A percentile compares a stretch with the other conserved stretches of the same genome.
These are phyloP conservation scores for Sphenopsis melanotis DNA, from an alignment of 2,797 vertebrate genomes.

Conservation along the genomic window DNA sequence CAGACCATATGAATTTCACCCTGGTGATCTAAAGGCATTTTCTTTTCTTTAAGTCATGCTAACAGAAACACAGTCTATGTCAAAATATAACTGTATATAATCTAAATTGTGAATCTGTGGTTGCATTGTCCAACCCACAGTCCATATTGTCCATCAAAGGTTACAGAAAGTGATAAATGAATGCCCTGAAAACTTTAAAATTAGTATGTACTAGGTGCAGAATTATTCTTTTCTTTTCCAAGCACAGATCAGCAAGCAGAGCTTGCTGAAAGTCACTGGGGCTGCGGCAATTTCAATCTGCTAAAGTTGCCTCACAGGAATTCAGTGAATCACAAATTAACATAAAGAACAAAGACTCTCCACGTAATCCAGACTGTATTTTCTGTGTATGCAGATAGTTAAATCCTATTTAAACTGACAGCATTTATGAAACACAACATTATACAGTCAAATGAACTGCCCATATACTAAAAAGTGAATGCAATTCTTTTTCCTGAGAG, in stretches of 20 bases:
- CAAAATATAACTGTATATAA: neutral
- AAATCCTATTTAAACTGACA: neutral
- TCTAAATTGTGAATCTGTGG: neutral
- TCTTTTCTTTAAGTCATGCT: neutral
- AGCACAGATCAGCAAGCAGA: neutral
- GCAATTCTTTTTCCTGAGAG: conserved; percentile 16
- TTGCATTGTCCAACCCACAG: neutral
- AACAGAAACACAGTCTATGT: neutral
- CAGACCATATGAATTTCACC: neutral
- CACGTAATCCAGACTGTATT: neutral
- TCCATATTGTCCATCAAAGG: neutral
- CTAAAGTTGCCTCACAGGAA: neutral
- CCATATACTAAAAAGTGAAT: conserved; percentile 13
- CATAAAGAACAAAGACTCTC: neutral
- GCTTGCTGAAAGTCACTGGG: neutral
- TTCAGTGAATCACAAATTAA: neutral
- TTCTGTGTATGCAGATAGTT: neutral
- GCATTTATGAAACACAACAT: neutral
- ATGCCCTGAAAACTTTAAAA: neutral
- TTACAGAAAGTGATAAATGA: neutral
- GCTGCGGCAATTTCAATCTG: neutral
- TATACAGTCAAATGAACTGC: conserved; percentile 30
- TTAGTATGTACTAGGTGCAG: neutral
- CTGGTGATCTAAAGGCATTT: neutral
- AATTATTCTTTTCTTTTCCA: neutral